Percentiles rank a stretch among this genome's conserved stretches.
Evolutionary conservation across 2,888 invertebrate species (phyloP).

Genomic region (Nomada ferruginata): DNA sequence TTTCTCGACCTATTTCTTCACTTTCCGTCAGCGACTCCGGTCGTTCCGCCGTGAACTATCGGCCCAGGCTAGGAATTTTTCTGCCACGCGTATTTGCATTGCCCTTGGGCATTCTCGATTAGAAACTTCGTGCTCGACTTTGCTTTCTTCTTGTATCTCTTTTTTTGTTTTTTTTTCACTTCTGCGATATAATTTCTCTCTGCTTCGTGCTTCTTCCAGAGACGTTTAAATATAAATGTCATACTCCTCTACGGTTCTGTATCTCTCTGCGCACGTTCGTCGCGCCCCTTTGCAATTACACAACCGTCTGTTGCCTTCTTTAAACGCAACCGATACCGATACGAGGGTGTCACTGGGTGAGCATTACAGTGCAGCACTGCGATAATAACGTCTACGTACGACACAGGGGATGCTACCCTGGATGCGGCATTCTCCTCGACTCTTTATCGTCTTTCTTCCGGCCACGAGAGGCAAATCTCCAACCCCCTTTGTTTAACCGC

Average conservation of each 20-base stretch:
- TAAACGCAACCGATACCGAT: neutral
- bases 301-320: conserved; percentile 1
- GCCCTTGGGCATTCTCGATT: conserved; percentile 29
- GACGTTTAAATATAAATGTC: neutral
- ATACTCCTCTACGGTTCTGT: conserved; percentile 13
- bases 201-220: neutral
- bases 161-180: neutral
- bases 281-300: neutral
- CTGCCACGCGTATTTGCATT: conserved; percentile 11
- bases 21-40: neutral
- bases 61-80: neutral
- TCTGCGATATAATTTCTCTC: neutral
- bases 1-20: conserved; percentile 39
- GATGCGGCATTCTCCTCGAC: conserved; percentile 44
- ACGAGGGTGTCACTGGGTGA: conserved; percentile 41
- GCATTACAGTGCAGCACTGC: conserved; percentile 12
- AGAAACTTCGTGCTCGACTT: conserved; percentile 17
- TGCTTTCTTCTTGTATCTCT: conserved; percentile 1
- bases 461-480: conserved; percentile 11
- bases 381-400: conserved; percentile 55
- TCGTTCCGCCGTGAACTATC: neutral
- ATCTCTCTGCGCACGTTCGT: conserved; percentile 7
- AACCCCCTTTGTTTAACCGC: conserved; percentile 40
- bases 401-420: conserved; percentile 41
- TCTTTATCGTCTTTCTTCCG: conserved; percentile 45